phyloP scores from a whole-genome alignment of 2,113 vertebrate species.

The Lepidothrix coronata region DNA sequence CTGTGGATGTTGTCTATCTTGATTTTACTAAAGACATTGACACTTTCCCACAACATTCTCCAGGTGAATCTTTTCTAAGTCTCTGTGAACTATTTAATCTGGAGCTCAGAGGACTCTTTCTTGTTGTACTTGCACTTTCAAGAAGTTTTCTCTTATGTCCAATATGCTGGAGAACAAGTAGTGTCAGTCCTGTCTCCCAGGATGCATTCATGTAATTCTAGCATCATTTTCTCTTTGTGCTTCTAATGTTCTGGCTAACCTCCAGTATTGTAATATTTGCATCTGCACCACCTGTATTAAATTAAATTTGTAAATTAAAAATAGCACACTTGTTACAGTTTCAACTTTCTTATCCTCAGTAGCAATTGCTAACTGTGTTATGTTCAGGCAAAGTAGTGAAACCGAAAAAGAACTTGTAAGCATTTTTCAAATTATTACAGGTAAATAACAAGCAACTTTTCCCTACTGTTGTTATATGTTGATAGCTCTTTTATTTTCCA shows the following conservation, averaged over 20 bases:
- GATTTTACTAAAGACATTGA: neutral
- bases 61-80: neutral
- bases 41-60: neutral
- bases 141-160: neutral
- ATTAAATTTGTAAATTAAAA: neutral
- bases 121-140: neutral
- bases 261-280: neutral
- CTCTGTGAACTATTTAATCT: neutral
- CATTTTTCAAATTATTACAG: neutral
- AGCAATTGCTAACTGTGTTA: neutral
- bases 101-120: neutral
- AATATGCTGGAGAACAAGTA: neutral
- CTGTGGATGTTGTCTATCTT: neutral
- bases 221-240: neutral
- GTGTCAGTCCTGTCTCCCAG: neutral
- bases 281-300: neutral
- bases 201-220: neutral
- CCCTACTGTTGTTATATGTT: neutral
- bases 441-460: slow-evolving; percentile 19
- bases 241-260: neutral
- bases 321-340: neutral
- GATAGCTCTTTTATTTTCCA: slow-evolving; percentile 13
- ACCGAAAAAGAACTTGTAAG: neutral
- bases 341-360: neutral
- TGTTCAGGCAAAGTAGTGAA: neutral